Evolutionary conservation across 2,888 invertebrate genomes (phyloP).

Genomic region (Rhyacophila evoluta): DNA sequence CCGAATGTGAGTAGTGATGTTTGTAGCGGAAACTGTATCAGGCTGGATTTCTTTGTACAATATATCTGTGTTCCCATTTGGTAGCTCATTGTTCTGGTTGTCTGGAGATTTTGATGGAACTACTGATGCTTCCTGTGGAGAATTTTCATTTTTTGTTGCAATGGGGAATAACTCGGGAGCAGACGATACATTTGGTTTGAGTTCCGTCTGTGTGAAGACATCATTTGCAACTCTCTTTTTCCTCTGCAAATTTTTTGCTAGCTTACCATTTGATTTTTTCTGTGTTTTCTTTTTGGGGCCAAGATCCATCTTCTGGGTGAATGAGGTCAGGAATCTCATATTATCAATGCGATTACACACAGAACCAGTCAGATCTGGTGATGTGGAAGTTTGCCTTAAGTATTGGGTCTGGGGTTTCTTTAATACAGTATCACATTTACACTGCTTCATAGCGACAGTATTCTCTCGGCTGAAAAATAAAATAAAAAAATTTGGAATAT

Average conservation of each 20-base stretch:
- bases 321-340: conserved; percentile 40
- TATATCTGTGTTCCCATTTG: not conserved
- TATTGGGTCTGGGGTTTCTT: conserved; percentile 52
- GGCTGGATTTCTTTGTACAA: not conserved
- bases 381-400: conserved; percentile 62
- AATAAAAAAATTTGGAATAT: not conserved
- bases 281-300: conserved; percentile 37
- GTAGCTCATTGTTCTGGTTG: not conserved
- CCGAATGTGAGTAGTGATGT: not conserved
- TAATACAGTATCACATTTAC: conserved; percentile 60
- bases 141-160: not conserved
- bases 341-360: conserved; percentile 40
- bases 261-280: conserved; percentile 35
- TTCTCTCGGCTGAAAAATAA: conserved; percentile 58
- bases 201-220: conserved; percentile 30
- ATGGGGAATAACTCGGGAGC: not conserved
- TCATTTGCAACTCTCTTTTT: conserved; percentile 38
- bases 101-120: not conserved
- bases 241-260: conserved; percentile 32
- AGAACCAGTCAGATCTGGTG: conserved; percentile 59
- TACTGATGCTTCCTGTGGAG: not conserved
- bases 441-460: conserved; percentile 58
- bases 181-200: not conserved
- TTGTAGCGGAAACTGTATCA: not conserved
- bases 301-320: conserved; percentile 37